Conservation (phyloP, 2,113 vertebrate species). For the Passerina amoena region DNA sequence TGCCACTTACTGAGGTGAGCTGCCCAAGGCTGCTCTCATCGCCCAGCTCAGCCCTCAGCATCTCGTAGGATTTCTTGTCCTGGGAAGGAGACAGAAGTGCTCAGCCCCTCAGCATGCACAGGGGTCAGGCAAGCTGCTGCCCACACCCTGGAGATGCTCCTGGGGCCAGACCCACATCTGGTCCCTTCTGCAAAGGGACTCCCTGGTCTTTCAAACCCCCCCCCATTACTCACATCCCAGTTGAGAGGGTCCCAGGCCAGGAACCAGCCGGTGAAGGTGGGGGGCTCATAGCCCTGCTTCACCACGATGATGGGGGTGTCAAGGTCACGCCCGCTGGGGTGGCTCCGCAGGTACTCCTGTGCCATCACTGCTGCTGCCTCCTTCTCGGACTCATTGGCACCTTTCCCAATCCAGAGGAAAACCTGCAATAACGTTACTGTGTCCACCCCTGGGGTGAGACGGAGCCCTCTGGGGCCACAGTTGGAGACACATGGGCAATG, state of each 20-base stretch:
- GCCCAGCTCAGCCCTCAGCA: conserved; percentile 74
- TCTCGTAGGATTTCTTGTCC: conserved; percentile 81
- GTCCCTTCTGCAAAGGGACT: neutral
- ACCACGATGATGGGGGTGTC: conserved; percentile 83
- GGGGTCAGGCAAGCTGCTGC: neutral
- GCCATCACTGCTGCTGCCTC: conserved; percentile 65
- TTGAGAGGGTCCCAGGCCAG: conserved; percentile 84
- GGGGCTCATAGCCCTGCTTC: conserved; percentile 85
- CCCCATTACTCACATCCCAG: conserved; percentile 75
- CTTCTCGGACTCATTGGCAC: conserved; percentile 77
- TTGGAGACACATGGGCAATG: neutral
- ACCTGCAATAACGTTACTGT: conserved; percentile 53
- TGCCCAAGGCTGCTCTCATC: conserved; percentile 58
- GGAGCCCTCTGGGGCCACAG: neutral
- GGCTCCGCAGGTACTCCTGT: conserved; percentile 81
- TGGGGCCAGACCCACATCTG: neutral
- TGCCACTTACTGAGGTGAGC: conserved; percentile 71
- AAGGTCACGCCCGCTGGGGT: conserved; percentile 76
- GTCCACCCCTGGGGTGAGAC: neutral
- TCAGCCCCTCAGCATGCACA: accelerated
- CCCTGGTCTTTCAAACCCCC: neutral
- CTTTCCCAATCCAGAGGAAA: conserved; percentile 84
- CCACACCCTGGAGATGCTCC: accelerated
- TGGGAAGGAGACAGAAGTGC: conserved; percentile 1
- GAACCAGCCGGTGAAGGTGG: conserved; percentile 89